Base-by-base conservation (phyloP, 2,888 invertebrate species). In the Uropetala carovei region DNA sequence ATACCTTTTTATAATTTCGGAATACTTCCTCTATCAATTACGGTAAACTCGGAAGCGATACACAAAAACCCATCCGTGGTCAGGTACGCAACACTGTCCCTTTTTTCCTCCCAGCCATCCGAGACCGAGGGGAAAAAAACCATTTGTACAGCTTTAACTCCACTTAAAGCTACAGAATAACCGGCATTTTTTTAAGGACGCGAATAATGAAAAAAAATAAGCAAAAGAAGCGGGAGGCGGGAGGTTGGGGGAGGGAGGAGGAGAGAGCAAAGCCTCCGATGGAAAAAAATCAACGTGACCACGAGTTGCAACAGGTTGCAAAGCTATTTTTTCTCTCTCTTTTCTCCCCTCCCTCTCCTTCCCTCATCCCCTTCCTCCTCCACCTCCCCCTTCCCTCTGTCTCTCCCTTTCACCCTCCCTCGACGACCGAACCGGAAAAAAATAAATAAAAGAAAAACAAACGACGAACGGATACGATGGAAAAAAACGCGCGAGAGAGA, bases 111-210 rank as follows among this genome's bases (percentile, higher is more conserved):
- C 22, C n/a, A 8, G 68, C 75, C 75, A 75, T 75, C 75, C 22
- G 75, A 75, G 75, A 75, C 13, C 75, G 75, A 75, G 75, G 43
- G 43, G 75, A 75, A 75, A 75, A 60, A 75, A 75, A 22, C 75
- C 75, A 75, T 75, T 75, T 75, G 75, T 75, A 75, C 75, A 75
- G 75, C 75, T 75, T 75, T 75, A 75, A 75, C 75, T 75, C 75
- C 75, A 75, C 75, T 75, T 75, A 75, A 75, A 75, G 75, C 75
- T 75, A 75, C 75, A 75, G 75, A 75, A 75, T 75, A 75, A 75
- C 75, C 75, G 27, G 27, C 75, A 75, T 75, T 75, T 75, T 75
- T 75, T 75, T 75, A 75, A 75, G 75, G 75, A 75, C 75, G 75
- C 22, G 75, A 75, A 75, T 75, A 75, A 75, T 75, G 75, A 75